A percentile compares a stretch with the other conserved stretches of the same genome.
Evolutionary conservation across 2,797 vertebrate genomes (phyloP).

Genomic region (Helostoma temminkii): DNA sequence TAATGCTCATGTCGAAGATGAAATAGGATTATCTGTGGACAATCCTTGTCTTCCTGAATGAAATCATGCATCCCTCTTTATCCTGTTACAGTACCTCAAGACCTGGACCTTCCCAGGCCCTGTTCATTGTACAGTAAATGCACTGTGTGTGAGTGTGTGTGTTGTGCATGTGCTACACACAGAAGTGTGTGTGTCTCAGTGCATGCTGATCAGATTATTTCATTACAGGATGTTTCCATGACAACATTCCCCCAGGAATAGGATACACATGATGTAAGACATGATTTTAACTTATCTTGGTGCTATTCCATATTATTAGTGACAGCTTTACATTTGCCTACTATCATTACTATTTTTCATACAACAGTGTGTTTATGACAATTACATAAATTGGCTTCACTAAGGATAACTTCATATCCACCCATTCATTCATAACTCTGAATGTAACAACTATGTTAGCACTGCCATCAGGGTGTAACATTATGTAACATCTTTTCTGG

Average conservation of each 20-base stretch:
- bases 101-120: slow-evolving; percentile 16
- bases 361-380: not conserved
- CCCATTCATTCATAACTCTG: not conserved
- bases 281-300: not conserved
- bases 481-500: too few relatives aligned
- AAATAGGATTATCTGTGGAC: slow-evolving; percentile 24
- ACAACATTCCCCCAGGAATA: slow-evolving; percentile 33
- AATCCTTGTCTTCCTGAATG: slow-evolving; percentile 18
- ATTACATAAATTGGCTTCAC: not conserved
- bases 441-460: not conserved
- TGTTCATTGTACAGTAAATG: slow-evolving; percentile 1
- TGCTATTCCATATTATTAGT: not conserved
- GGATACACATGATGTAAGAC: slow-evolving; percentile 5
- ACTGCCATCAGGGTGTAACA: too few relatives aligned
- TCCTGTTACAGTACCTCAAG: slow-evolving; percentile 29
- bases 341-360: not conserved
- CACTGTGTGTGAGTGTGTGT: slow-evolving; percentile 13
- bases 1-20: slow-evolving; percentile 26
- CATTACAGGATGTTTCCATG: slow-evolving; percentile 57
- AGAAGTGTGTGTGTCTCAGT: not conserved
- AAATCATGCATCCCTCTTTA: slow-evolving; percentile 30
- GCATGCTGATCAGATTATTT: slow-evolving; percentile 36
- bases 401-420: not conserved
- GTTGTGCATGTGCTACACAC: not conserved
- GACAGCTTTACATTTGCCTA: not conserved